These are phyloP conservation scores for Platycheirus rosarum DNA, from an alignment of 2,888 invertebrate genomes.

Conservation along the genomic window DNA sequence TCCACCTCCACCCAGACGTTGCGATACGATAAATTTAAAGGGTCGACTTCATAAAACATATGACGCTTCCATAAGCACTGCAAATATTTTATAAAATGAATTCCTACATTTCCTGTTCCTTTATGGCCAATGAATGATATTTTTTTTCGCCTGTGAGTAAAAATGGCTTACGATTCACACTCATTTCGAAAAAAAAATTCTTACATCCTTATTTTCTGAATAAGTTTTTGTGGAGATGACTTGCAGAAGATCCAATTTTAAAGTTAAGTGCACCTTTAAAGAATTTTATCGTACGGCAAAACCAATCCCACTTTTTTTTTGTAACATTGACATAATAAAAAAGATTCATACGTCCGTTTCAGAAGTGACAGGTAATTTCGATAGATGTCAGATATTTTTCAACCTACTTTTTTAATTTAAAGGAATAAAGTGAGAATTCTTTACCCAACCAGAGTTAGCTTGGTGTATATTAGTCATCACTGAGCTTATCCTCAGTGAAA, in stretches of 20 bases:
- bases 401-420: background rate
- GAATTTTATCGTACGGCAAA: background rate
- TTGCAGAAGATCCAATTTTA: constrained; percentile 3
- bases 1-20: background rate
- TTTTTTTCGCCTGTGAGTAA: background rate
- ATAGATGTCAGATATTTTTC: constrained; percentile 37
- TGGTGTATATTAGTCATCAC: constrained; percentile 17
- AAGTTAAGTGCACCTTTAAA: constrained; percentile 8
- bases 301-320: constrained; percentile 16
- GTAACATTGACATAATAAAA: constrained; percentile 29
- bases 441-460: constrained; percentile 30
- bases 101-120: constrained; percentile 43
- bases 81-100: constrained; percentile 48
- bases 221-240: constrained; percentile 19
- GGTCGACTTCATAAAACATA: constrained; percentile 47
- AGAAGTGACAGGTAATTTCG: constrained; percentile 54
- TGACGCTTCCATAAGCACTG: constrained; percentile 45
- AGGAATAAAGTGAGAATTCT: constrained; percentile 2
- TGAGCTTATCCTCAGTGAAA: background rate
- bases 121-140: background rate
- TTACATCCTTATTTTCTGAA: constrained; percentile 19
- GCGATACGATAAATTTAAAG: constrained; percentile 31
- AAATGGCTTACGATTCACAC: constrained; percentile 23
- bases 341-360: constrained; percentile 10
- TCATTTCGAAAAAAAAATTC: background rate